Evolutionary conservation across 2,888 invertebrate genomes (phyloP), one percentile per base, ranked within the genome.

Genomic region (Zaprionus lineosus): DNA sequence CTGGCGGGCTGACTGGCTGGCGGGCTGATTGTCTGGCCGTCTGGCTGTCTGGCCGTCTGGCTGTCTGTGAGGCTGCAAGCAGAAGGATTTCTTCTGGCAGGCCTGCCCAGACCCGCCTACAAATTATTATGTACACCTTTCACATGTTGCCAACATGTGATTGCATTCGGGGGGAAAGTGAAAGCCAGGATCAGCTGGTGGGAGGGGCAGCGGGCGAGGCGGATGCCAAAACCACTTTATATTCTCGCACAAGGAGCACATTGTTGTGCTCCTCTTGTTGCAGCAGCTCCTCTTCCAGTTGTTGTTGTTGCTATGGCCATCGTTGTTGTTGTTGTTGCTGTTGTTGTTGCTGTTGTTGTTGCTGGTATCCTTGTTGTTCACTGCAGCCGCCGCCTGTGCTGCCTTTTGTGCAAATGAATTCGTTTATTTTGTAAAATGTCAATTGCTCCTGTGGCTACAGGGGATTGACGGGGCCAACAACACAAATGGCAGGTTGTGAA

Each of bases 361-460:
- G 48, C 48, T 36, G 36, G 9, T 44, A 36, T 36, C 43, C 16
- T 51, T 33, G 48, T 56, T 18, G 50, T 55, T 47, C 34, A 7
- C 18, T 16, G 26, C 28, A 31, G 55, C 37, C 36, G 60, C 33
- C 69, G 41, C 39, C 47, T 21, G 36, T 55, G 66, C 52, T 60
- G 66, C 53, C 81, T 74, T 78, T 84, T 75, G 73, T 82, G 78
- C 70, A 85, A 81, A 85, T 83, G 84, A 85, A 78, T 81, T 79
- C 86, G 81, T 81, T 81, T 81, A 81, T 85, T 81, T 75, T 83
- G 81, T 79, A 75, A 85, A 81, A 81, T 85, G 85, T 81, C 86
- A 85, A 78, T 83, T 82, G 79, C 71, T 74, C 50, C 62, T 65
- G 77, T 24, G 56, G 65, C 60, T 44, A 53, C 65, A 55, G 53